A percentile compares a stretch with the other conserved stretches of the same genome.
phyloP scores from a whole-genome alignment of 2,113 vertebrate species.

The Leucopsar rothschildi region DNA sequence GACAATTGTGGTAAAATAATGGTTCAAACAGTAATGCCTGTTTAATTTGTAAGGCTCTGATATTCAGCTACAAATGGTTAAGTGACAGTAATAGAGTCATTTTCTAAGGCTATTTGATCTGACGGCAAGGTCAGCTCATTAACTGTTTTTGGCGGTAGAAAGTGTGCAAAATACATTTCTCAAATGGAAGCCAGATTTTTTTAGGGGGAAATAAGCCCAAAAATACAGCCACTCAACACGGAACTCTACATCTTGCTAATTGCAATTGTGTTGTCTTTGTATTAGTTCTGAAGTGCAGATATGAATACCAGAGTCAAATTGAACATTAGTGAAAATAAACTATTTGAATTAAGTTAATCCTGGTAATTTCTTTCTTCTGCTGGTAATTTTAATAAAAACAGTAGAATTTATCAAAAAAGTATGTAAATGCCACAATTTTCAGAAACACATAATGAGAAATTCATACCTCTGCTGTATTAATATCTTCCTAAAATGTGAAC shows the following conservation, averaged over 20 bases:
- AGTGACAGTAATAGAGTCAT: slow-evolving; percentile 65
- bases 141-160: slow-evolving; percentile 35
- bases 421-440: not conserved
- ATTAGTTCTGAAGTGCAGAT: not conserved
- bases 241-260: not conserved
- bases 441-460: not conserved
- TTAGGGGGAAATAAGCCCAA: not conserved
- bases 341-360: not conserved
- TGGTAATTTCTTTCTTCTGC: not conserved
- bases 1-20: slow-evolving; percentile 75
- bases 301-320: not conserved
- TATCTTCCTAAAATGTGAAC: not conserved
- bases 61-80: slow-evolving; percentile 65
- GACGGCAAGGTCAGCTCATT: slow-evolving; percentile 54
- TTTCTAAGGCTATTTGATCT: slow-evolving; percentile 56
- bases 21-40: slow-evolving; percentile 69
- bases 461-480: not conserved
- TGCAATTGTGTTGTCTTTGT: not conserved
- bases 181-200: not conserved
- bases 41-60: slow-evolving; percentile 74
- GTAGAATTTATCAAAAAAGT: not conserved
- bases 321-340: not conserved
- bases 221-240: not conserved
- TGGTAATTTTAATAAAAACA: not conserved
- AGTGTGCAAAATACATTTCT: slow-evolving; percentile 29